Conservation (phyloP, 2,888 invertebrate genomes). For the Phrixothrix hirtus region DNA sequence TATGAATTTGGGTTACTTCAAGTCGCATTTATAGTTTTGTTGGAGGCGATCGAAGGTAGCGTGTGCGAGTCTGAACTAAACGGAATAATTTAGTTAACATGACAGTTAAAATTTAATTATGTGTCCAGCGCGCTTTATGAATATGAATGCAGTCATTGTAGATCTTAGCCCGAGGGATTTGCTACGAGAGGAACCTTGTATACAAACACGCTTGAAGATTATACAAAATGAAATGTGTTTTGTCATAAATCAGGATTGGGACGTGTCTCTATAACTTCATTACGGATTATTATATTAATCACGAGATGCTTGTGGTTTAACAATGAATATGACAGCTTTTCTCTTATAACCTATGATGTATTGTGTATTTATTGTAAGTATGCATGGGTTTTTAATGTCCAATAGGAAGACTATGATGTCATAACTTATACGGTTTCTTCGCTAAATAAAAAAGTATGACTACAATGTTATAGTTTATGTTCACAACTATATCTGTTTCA, state of each 20-base stretch:
- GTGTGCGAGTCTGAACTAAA: conserved; percentile 38
- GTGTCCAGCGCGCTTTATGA: conserved; percentile 47
- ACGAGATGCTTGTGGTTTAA: conserved; percentile 49
- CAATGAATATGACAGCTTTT: conserved; percentile 45
- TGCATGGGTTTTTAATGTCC: conserved; percentile 5
- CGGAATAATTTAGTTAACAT: conserved; percentile 52
- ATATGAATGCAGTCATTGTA: conserved; percentile 53
- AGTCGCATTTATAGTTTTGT: conserved; percentile 5
- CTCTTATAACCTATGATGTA: conserved; percentile 34
- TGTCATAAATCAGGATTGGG: conserved; percentile 55
- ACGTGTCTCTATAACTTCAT: conserved; percentile 57
- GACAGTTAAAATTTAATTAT: conserved; percentile 57
- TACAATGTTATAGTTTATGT: too few relatives aligned
- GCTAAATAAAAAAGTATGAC: conserved; percentile 1
- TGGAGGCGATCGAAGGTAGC: conserved; percentile 3
- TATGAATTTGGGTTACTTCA: background rate
- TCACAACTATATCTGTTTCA: too few relatives aligned
- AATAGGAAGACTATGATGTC: conserved; percentile 10
- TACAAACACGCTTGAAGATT: conserved; percentile 47
- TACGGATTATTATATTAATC: conserved; percentile 57
- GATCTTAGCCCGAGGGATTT: conserved; percentile 43
- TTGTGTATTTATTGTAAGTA: conserved; percentile 18
- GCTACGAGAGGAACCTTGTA: conserved; percentile 43
- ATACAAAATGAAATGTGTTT: conserved; percentile 51
- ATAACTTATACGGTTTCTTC: conserved; percentile 9